These are phyloP conservation scores for Drosophila melanica DNA, from an alignment of 1,140 invertebrate species.

Conservation along the genomic window DNA sequence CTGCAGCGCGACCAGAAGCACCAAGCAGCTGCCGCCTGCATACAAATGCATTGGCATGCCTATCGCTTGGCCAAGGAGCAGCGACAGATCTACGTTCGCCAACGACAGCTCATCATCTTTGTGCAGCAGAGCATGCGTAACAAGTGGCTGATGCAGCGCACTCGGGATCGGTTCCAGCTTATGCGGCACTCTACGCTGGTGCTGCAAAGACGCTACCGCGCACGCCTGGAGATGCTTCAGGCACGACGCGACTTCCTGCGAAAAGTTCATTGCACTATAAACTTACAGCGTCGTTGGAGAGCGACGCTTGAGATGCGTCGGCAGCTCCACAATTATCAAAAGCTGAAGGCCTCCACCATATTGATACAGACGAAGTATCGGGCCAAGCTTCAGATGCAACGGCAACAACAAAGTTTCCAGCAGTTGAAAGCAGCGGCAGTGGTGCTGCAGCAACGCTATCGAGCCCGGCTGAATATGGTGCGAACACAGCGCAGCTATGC, in stretches of 20 bases:
- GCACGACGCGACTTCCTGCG: conserved; percentile 52
- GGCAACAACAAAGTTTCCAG: conserved; percentile 8
- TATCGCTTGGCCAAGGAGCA: conserved; percentile 24
- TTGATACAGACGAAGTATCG: conserved; percentile 20
- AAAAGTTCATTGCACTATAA: conserved; percentile 3
- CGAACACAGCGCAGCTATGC: conserved; percentile 54
- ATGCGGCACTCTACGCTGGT: conserved; percentile 72
- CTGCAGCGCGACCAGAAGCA: conserved; percentile 54
- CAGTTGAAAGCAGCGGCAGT: conserved; percentile 13
- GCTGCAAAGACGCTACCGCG: conserved; percentile 85
- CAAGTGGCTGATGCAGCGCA: conserved; percentile 50
- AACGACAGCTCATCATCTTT: conserved; percentile 41
- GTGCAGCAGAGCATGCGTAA: conserved; percentile 72
- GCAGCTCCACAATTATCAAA: conserved; percentile 51
- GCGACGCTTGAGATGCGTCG: conserved; percentile 67
- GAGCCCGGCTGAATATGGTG: conserved; percentile 47
- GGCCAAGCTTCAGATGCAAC: conserved; percentile 34
- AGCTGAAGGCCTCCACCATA: conserved; percentile 47
- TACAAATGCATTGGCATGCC: conserved; percentile 63
- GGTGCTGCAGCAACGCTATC: conserved; percentile 76
- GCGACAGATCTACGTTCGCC: conserved; percentile 30
- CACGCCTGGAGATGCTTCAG: conserved; percentile 55
- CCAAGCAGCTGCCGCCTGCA: conserved; percentile 61
- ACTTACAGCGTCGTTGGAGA: conserved; percentile 84
- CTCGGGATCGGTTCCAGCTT: conserved; percentile 37